Conservation (phyloP, 1,140 invertebrate species). For the Aphelenchoides besseyi region DNA sequence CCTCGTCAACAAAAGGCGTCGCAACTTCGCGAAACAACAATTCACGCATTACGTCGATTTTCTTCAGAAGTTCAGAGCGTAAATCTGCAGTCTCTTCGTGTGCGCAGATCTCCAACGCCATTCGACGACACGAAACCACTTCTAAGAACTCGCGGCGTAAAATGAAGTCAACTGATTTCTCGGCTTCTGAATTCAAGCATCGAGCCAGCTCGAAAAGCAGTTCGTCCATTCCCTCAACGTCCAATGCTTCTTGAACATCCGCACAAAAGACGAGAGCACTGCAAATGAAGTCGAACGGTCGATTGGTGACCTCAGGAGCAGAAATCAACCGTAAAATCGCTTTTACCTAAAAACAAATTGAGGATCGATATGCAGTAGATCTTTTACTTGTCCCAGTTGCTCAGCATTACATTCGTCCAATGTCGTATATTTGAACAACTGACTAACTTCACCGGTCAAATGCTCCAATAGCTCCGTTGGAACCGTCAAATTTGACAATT, state of each 20-base stretch:
- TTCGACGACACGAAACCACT: background rate
- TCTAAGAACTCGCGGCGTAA: background rate
- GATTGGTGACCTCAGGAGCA: background rate
- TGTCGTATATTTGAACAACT: constrained; percentile 6
- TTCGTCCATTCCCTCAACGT: background rate
- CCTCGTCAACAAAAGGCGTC: no score
- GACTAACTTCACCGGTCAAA: constrained; percentile 11
- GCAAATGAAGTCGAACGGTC: background rate
- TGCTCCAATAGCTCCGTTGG: background rate
- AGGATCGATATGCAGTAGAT: background rate
- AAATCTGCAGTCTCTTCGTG: background rate
- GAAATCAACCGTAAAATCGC: background rate
- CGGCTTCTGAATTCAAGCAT: background rate
- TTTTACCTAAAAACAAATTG: background rate
- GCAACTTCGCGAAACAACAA: background rate
- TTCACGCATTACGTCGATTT: background rate
- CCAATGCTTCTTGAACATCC: background rate
- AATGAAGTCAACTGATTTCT: background rate
- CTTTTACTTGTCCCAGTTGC: background rate
- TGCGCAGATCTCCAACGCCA: background rate
- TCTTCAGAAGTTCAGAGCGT: background rate
- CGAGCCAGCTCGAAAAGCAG: background rate
- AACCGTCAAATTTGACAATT: background rate
- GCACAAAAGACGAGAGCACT: background rate
- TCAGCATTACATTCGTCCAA: background rate